Evolutionary conservation across 1,140 invertebrate genomes (phyloP), one percentile per base, ranked within the genome.

Genomic region (Papilio machaon): DNA sequence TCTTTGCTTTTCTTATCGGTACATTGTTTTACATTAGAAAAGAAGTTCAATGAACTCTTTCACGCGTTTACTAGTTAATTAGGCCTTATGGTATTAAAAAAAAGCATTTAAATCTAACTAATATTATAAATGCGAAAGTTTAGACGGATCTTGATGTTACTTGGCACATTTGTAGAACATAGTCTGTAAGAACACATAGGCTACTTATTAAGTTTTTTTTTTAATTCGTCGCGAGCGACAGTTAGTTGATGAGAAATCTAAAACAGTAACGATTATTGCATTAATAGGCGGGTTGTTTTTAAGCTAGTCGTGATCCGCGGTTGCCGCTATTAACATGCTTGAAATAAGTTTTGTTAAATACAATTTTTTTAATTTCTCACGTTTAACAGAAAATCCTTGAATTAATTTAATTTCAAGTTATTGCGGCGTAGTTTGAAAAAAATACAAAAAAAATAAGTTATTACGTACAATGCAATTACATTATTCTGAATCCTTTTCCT

Each of bases 11-110:
- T 38, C 23, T 70, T 70, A 70, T 70, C 64, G 13, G 19, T 64
- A 64, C 35, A 70, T 70, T 35, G 30, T 70, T 70, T 70, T 70
- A 70, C 30, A 70, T 15, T 70, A 70, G 64, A 70, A 70, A 70
- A 70, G 10, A 4, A 35, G 64, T 70, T 35, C 64, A 70, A 13
- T 70, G 30, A 70, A 70, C 64, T 35, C 64, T 30, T 70, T 67
- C 4, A 35, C 19, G 0, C 6, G 30, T 70, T 70, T 38, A 70
- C 30, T 70, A 15, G 10, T 38, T 15, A 35, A 17, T 70, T 70
- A 64, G 23, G 23, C 60, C 60, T 13, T 30, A 64, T 64, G 7
- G 1, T 19, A 19, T 58, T 7, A 9, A 3, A n/a, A 58, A n/a
- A n/a, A 54, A 54, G 0, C n/a, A 54, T 52, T 52, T 52, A 5